These are phyloP conservation scores for Crossaster papposus DNA, from an alignment of 53 echinoderm and acorn worm genomes.

Conservation along the genomic window DNA sequence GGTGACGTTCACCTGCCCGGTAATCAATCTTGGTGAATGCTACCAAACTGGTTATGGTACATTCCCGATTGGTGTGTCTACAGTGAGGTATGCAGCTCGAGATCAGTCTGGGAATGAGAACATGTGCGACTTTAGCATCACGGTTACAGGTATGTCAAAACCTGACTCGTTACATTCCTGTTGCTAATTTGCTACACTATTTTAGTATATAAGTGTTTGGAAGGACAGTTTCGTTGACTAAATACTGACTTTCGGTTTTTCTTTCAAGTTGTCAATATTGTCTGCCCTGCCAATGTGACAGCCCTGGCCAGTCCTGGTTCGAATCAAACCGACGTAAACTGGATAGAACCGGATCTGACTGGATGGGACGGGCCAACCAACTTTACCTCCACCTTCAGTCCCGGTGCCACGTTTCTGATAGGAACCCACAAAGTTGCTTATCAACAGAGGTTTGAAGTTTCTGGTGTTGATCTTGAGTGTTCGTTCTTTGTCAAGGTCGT, in stretches of 20 bases:
- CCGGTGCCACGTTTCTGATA: conserved; percentile 13
- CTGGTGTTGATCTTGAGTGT: background rate
- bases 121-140: conserved; percentile 13
- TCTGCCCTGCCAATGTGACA: conserved; percentile 30
- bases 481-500: conserved; percentile 20
- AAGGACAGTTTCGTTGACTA: background rate
- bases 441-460: conserved; percentile 8
- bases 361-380: conserved; percentile 16
- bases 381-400: background rate
- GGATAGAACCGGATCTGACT: conserved; percentile 45
- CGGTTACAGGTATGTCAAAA: conserved; percentile 6
- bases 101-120: conserved; percentile 55
- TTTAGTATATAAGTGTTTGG: background rate
- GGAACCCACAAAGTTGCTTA: conserved; percentile 23
- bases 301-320: conserved; percentile 4
- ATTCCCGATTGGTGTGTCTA: conserved; percentile 13
- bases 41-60: conserved; percentile 5
- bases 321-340: background rate
- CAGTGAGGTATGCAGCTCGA: conserved; percentile 48
- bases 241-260: background rate
- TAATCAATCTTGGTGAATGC: background rate
- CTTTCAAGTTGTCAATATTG: background rate
- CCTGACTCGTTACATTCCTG: too few species aligned
- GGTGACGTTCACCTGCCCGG: conserved; percentile 9
- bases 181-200: too few species aligned